phyloP scores from a whole-genome alignment of 2,797 vertebrate species.

The Hypotaenidia okinawae region DNA sequence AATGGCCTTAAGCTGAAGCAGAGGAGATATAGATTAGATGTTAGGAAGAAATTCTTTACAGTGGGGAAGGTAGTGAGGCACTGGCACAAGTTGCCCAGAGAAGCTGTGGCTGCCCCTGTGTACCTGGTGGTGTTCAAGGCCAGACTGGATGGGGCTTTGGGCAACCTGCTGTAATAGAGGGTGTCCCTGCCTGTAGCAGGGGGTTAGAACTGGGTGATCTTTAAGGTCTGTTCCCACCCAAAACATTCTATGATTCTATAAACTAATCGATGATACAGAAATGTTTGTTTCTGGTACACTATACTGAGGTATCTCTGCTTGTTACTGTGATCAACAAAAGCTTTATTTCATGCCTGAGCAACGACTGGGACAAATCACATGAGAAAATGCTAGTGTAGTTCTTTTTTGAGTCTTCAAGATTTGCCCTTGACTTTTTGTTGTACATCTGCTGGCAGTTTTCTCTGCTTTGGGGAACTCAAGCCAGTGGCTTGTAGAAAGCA shows the following conservation, averaged over 20 bases:
- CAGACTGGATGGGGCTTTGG: too few relatives aligned
- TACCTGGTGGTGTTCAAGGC: too few relatives aligned
- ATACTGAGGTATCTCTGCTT: background rate
- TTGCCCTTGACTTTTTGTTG: slow-evolving; percentile 45
- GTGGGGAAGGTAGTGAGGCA: too few relatives aligned
- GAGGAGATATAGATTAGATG: too few relatives aligned
- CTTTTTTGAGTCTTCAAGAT: background rate
- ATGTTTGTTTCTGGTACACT: background rate
- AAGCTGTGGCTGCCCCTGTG: too few relatives aligned
- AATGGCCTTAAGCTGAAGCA: too few relatives aligned
- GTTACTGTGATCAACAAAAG: slow-evolving; percentile 2
- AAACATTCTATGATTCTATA: background rate
- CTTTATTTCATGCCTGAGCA: slow-evolving; percentile 17
- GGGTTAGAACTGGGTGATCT: too few relatives aligned
- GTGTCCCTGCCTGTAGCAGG: too few relatives aligned
- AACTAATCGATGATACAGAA: background rate
- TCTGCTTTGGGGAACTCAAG: background rate
- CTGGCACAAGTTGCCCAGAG: too few relatives aligned
- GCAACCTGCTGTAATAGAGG: too few relatives aligned
- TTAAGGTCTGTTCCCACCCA: too few relatives aligned
- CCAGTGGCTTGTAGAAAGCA: background rate
- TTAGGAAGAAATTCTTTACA: too few relatives aligned
- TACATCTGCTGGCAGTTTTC: background rate
- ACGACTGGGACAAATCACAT: background rate
- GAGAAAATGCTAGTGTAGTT: slow-evolving; percentile 2